Conservation (phyloP, 2,888 invertebrate species). For the Hartigia nigra region DNA sequence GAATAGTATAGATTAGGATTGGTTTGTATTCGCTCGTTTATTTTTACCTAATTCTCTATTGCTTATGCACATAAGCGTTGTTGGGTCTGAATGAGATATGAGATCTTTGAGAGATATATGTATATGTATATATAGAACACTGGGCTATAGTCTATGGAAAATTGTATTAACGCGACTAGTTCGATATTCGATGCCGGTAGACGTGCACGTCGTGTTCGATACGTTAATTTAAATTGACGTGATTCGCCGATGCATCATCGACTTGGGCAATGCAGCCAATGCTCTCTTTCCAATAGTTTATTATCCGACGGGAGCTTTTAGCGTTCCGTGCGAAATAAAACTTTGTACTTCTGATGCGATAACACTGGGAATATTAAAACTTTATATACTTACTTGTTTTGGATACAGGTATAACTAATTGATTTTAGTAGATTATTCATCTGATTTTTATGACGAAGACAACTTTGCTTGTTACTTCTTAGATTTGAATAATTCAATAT, state of each 20-base stretch:
- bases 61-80: neutral
- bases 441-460: conserved; percentile 5
- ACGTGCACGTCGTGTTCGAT: conserved; percentile 14
- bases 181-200: conserved; percentile 40
- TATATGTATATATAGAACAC: neutral
- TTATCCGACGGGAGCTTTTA: neutral
- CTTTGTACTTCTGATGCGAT: neutral
- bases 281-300: neutral
- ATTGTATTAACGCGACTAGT: conserved; percentile 49
- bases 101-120: neutral
- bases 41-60: neutral
- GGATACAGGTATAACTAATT: neutral
- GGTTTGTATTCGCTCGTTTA: neutral
- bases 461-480: no score
- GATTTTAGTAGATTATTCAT: neutral
- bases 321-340: neutral
- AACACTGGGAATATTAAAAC: no score
- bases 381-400: no score
- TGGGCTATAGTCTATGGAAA: conserved; percentile 28
- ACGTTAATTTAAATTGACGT: conserved; percentile 56
- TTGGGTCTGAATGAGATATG: neutral
- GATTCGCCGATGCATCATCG: conserved; percentile 3
- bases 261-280: neutral
- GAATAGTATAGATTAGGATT: neutral
- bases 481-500: no score